Base-by-base conservation (phyloP, 2,797 vertebrate species). In the Morus bassanus region DNA sequence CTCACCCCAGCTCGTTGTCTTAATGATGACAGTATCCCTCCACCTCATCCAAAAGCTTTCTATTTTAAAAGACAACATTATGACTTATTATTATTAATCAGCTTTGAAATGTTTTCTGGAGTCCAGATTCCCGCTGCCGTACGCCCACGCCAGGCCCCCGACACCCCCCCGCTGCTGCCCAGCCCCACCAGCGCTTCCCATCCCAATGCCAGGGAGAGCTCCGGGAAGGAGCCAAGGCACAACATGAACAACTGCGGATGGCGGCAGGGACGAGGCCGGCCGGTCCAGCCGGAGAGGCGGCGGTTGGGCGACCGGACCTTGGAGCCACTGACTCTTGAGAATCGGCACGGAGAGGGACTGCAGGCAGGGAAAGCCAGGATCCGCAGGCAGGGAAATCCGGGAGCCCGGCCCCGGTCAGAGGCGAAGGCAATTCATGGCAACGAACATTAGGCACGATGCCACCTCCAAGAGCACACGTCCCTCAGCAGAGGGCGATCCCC, bases 231-330 rank as follows among this genome's bases (percentile, higher is more conserved):
- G 61, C 39, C 28, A 7, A 25, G 22, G 87, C 17, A 9, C 45
- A 68, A 72, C 64, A 63, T 0, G 23, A 74, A 33, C 23, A 16
- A 48, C 3, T 8, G 43, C 1, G 43, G 81, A 51, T 4, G 35
- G 39, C 0, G 0, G 30, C 0, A 0, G 18, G 67, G 75, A 70
- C 7, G 13, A 82, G 79, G 33, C 1, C 0, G 17, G 31, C 9
- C 1, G 4, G 25, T 8, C n/a, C 46, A 8, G 21, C 14, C 3
- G 2, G 43, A 89, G 23, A 39, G 17, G 19, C 6, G 7, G 63
- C 0, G 0, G 33, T 11, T 57, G 69, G 54, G 72, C 6, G 33
- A 28, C 28, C 35, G 27, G 25, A 78, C 41, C 53, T 35, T 37
- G 30, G 22, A 27, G 60, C 24, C 37, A 35, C 22, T 5, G 2